A percentile compares a stretch with the other conserved stretches of the same genome.
Conservation (phyloP, 2,888 invertebrate genomes). For the Clanis bilineata region DNA sequence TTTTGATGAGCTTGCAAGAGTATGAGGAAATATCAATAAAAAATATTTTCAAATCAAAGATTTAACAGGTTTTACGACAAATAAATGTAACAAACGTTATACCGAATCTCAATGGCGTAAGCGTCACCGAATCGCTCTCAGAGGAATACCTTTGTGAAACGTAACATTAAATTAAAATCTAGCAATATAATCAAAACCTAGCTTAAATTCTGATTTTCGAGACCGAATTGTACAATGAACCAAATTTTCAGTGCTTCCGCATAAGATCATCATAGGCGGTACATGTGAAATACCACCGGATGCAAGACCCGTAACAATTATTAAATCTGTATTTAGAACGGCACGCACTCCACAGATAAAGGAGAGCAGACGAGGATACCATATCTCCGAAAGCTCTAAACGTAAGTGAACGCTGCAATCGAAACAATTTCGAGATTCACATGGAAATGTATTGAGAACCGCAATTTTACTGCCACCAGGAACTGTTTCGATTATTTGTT, state of each 20-base stretch:
- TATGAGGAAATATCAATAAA: too few species aligned
- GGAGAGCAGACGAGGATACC: constrained; percentile 48
- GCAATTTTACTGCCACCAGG: background rate
- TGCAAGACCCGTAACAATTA: constrained; percentile 35
- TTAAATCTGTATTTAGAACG: constrained; percentile 49
- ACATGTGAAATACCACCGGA: constrained; percentile 1
- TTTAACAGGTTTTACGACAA: too few species aligned
- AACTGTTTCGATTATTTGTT: background rate
- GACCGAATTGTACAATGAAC: too few species aligned
- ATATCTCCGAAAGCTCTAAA: constrained; percentile 35
- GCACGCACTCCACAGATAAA: constrained; percentile 57
- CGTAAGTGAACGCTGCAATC: constrained; percentile 42
- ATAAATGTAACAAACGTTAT: background rate
- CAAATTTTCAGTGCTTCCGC: too few species aligned
- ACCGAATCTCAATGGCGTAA: too few species aligned
- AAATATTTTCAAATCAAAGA: too few species aligned
- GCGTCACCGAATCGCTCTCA: background rate
- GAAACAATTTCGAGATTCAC: background rate
- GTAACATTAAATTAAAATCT: too few species aligned
- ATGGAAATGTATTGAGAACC: background rate
- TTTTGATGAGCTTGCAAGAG: background rate
- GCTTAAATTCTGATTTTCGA: background rate
- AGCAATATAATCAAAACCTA: background rate
- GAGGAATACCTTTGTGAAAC: too few species aligned
- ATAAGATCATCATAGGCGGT: background rate